Base-by-base conservation (phyloP, 37 sponge, comb jelly and placozoan species). In the Hormiphora californensis region DNA sequence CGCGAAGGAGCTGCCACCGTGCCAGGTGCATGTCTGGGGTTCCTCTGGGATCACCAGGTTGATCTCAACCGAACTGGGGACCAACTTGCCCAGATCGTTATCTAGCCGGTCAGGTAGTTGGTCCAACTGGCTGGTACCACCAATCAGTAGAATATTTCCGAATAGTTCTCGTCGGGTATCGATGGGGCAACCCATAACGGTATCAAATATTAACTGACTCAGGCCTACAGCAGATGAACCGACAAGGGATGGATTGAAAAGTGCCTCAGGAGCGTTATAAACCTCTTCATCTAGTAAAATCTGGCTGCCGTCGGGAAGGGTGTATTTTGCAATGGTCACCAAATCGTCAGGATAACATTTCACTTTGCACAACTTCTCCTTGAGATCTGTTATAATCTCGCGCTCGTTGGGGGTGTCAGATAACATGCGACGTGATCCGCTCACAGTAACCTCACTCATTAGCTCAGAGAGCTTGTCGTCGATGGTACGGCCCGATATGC, bases 91-190 rank as follows among this genome's bases (percentile, higher is more conserved):
- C 61, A 57, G 61, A 15, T 57, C 61, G 4, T 57, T 23, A 28
- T 57, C 61, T 57, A 57, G n/a, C 23, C 61, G 61, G 4, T 57
- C 61, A 5, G 61, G 61, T 5, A 57, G 61, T 12, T 30, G 30
- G n/a, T 5, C 27, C 61, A 57, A 28, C 4, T 23, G n/a, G 61
- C 61, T 57, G 55, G 55, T 85, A 0, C 95, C 95, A 37, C 95
- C 95, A 23, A 93, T 89, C 22, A 95, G 91, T 33, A 91, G 55
- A 27, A 95, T 92, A 62, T 92, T 95, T 32, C 91, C 91, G 78
- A 86, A 73, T 32, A 95, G 85, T 40, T 88, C 88, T 15, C 40
- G 86, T 0, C 94, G 86, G 21, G 88, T 87, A 61, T 95, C 95
- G 41, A 88, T 89, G 27, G 95, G 86, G 41, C 94, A 93, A 92